Evolutionary conservation across 2,113 vertebrate species (phyloP).

Genomic region (Hydropotes inermis): DNA sequence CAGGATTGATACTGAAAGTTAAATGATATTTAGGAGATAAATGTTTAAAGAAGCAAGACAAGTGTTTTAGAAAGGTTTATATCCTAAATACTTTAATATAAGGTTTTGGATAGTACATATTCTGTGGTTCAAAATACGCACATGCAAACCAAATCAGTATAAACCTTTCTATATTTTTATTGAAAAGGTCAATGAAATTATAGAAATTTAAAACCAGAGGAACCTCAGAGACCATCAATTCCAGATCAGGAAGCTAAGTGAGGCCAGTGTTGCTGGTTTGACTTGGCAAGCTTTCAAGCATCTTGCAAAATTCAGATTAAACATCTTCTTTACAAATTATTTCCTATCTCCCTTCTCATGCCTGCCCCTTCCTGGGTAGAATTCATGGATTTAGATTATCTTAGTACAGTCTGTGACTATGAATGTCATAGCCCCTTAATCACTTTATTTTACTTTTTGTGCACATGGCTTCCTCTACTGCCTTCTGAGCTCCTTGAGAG

Average conservation of each 20-base stretch:
- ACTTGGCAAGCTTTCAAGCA: not conserved
- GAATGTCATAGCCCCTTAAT: not conserved
- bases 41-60: not conserved
- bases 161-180: not conserved
- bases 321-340: not conserved
- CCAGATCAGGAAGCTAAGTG: not conserved
- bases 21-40: not conserved
- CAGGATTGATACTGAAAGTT: not conserved
- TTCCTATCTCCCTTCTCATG: not conserved
- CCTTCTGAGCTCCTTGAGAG: not conserved
- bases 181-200: not conserved
- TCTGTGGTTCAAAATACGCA: not conserved
- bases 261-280: not conserved
- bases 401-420: not conserved
- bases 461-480: not conserved
- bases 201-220: not conserved
- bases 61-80: not conserved
- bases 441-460: not conserved
- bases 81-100: not conserved
- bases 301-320: not conserved
- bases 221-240: not conserved
- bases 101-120: not conserved
- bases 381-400: not conserved
- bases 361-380: not conserved
- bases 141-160: not conserved